Evolutionary conservation across 2,113 vertebrate species (phyloP), one percentile per base, ranked within the genome.

Genomic region (Odocoileus virginianus): DNA sequence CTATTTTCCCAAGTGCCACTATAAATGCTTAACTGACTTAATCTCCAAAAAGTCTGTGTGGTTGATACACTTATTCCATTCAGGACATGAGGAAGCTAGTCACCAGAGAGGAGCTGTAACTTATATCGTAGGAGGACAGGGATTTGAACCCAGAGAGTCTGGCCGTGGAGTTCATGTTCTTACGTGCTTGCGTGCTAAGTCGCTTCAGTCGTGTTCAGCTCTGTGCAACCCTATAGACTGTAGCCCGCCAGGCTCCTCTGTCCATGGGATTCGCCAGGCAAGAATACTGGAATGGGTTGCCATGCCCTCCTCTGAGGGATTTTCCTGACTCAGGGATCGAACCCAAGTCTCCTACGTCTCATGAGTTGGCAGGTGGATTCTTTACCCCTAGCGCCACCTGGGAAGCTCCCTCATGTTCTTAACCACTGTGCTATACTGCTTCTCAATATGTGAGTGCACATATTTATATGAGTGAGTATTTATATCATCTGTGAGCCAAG

Each of bases 381-480:
- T 74, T 74, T 74, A 74, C 36, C 67, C 40, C 36, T 23, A 74
- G 67, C 1, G 2, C 40, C 67, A 25, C 67, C 11, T 74, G 36
- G 36, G 21, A 74, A 74, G 21, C 36, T 71, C 67, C 21, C 45
- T 64, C 82, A 25, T 55, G 13, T 92, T 93, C 45, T 74, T 88
- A 78, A 67, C 33, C 12, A 14, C 17, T 8, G 0, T 47, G 23
- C 50, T 33, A 0, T 15, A 3, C 11, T 60, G 12, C 45, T 89
- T 36, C n/a, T 83, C 36, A 33, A 1, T 54, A 30, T 10, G 0
- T 47, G 28, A 14, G 3, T 43, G 1, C 6, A 54, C 21, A 12
- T 13, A 14, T 50, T 50, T 14, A 50, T 50, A 50, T 50, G 47
- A 50, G 47, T 50, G 45, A 40, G 6, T 23, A 28, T n/a, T 25